Percentiles rank a stretch among this genome's conserved stretches.
Evolutionary conservation across 1,140 invertebrate species (phyloP).

Genomic region (Drosophila truncata): DNA sequence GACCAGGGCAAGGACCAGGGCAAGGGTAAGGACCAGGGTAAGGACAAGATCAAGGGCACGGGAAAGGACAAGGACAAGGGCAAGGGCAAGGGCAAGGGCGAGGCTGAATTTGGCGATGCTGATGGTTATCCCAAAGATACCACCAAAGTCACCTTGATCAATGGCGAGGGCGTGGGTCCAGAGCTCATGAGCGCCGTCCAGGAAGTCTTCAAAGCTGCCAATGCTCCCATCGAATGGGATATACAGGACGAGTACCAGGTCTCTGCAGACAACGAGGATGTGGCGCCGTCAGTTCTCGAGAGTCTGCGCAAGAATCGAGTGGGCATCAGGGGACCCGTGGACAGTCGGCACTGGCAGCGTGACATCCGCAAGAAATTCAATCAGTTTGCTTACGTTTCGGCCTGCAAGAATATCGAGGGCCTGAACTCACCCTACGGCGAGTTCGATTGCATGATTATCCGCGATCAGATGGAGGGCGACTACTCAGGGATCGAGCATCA

Average conservation of each 20-base stretch:
- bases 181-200: constrained; percentile 47
- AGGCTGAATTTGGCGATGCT: not conserved
- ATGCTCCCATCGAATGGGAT: constrained; percentile 62
- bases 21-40: not conserved
- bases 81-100: not conserved
- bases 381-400: constrained; percentile 55
- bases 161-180: constrained; percentile 59
- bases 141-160: constrained; percentile 47
- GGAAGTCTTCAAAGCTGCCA: constrained; percentile 24
- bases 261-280: not conserved
- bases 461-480: constrained; percentile 65
- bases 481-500: constrained; percentile 70
- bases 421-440: constrained; percentile 35
- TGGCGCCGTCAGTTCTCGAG: constrained; percentile 18
- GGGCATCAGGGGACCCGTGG: constrained; percentile 58
- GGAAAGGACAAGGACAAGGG: not conserved
- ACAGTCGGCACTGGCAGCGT: constrained; percentile 7
- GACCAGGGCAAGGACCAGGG: not conserved
- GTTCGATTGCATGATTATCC: constrained; percentile 57
- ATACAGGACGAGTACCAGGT: not conserved
- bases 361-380: constrained; percentile 50
- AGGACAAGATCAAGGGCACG: not conserved
- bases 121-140: not conserved
- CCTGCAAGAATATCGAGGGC: constrained; percentile 45
- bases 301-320: constrained; percentile 49